These are phyloP conservation scores for Argentina silus DNA, from an alignment of 2,797 vertebrate species.

Conservation along the genomic window DNA sequence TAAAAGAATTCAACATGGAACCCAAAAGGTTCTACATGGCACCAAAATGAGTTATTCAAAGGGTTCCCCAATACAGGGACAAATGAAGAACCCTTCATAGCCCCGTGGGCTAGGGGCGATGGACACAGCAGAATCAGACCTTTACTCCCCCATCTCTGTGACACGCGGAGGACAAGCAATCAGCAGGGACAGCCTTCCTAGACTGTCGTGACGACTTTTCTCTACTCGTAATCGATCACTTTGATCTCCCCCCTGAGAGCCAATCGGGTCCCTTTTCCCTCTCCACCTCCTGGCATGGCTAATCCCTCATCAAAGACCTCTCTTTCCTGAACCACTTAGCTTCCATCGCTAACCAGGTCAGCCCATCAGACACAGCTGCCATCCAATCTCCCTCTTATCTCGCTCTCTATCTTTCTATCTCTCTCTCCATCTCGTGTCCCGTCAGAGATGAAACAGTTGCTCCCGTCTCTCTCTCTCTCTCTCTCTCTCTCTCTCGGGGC, in stretches of 20 bases:
- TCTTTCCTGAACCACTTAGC: neutral
- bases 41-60: too few species aligned
- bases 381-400: neutral
- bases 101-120: too few species aligned
- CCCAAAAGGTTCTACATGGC: too few species aligned
- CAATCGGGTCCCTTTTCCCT: neutral
- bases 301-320: conserved; percentile 3
- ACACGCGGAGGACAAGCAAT: too few species aligned
- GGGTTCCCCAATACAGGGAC: too few species aligned
- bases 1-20: too few species aligned
- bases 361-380: neutral
- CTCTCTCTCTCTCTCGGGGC: neutral
- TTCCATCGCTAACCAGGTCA: neutral
- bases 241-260: neutral
- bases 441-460: conserved; percentile 11
- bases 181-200: neutral
- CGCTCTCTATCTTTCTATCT: too few species aligned
- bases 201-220: neutral
- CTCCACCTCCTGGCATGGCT: neutral
- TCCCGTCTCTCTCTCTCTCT: neutral
- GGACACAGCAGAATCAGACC: too few species aligned
- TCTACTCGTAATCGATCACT: neutral
- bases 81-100: too few species aligned
- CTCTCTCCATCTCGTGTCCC: neutral
- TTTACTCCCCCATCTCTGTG: too few species aligned